These are phyloP conservation scores for Gavia stellata DNA, from an alignment of 2,113 vertebrate genomes.

Conservation along the genomic window DNA sequence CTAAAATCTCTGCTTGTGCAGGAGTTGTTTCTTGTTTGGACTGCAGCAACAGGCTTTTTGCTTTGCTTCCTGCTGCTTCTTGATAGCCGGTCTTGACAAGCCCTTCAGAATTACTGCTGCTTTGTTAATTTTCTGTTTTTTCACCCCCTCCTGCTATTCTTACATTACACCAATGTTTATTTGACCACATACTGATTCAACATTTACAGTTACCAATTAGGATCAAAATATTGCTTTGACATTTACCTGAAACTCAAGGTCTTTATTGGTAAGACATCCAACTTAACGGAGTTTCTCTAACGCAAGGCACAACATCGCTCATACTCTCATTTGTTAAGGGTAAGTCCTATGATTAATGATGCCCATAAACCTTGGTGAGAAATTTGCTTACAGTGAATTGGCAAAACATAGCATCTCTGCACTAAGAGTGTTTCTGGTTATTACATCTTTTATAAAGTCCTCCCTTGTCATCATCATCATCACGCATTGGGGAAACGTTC, in stretches of 20 bases:
- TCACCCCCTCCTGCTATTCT: background rate
- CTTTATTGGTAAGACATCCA: background rate
- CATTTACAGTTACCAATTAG: background rate
- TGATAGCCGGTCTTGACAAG: background rate
- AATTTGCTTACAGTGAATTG: background rate
- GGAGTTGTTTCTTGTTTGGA: background rate
- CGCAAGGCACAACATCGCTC: background rate
- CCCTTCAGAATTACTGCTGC: background rate
- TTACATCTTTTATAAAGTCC: background rate
- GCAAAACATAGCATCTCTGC: background rate
- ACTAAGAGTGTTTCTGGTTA: background rate
- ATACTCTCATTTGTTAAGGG: background rate
- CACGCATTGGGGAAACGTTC: rapidly evolving
- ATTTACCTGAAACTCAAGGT: background rate
- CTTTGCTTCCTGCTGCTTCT: slow-evolving; percentile 18
- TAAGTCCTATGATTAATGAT: background rate
- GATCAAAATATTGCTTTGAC: background rate
- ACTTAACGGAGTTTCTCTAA: background rate
- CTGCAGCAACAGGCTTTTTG: background rate
- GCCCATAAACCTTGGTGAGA: background rate
- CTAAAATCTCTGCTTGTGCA: background rate
- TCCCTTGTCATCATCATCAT: background rate
- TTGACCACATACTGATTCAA: slow-evolving; percentile 11
- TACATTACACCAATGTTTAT: background rate
- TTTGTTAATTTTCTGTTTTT: slow-evolving; percentile 17